Evolutionary conservation across 2,113 vertebrate genomes (phyloP).

Genomic region (Paralichthys olivaceus): DNA sequence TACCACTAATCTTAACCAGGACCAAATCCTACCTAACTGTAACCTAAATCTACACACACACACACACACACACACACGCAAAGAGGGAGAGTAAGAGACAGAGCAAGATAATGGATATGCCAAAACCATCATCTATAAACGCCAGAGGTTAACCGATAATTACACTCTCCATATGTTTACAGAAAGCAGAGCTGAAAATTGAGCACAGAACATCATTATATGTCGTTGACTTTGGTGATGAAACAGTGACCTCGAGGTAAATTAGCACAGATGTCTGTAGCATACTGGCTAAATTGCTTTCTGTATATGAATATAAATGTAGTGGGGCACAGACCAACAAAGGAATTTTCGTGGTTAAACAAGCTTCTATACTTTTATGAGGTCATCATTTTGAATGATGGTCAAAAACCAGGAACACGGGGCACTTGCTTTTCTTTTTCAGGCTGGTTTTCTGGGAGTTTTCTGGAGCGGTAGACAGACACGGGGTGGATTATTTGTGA

Average conservation of each 20-base stretch:
- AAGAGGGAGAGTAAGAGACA: constrained; percentile 1
- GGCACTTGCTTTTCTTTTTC: not conserved
- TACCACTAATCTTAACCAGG: too few species aligned
- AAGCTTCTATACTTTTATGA: constrained; percentile 10
- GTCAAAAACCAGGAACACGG: not conserved
- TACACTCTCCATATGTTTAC: constrained; percentile 70
- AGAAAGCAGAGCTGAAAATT: constrained; percentile 28
- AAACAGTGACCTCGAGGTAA: constrained; percentile 49
- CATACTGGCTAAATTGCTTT: constrained; percentile 40
- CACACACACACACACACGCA: constrained; percentile 14
- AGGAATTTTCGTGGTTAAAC: not conserved
- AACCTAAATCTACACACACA: not conserved
- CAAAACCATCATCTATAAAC: constrained; percentile 58
- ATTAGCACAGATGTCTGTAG: constrained; percentile 62
- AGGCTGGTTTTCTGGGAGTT: not conserved
- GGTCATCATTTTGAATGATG: not conserved
- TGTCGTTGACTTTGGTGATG: constrained; percentile 45
- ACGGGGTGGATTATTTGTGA: constrained; percentile 26
- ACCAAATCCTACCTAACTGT: too few species aligned
- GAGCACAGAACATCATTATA: constrained; percentile 44
- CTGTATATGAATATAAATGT: constrained; percentile 39
- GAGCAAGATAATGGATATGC: constrained; percentile 56
- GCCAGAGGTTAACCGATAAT: constrained; percentile 74
- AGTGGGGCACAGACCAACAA: constrained; percentile 1
- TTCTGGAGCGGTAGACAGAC: constrained; percentile 1